Percentiles rank a stretch among this genome's conserved stretches.
Evolutionary conservation across 2,888 invertebrate genomes (phyloP).

Genomic region (Euzophera pinguis): DNA sequence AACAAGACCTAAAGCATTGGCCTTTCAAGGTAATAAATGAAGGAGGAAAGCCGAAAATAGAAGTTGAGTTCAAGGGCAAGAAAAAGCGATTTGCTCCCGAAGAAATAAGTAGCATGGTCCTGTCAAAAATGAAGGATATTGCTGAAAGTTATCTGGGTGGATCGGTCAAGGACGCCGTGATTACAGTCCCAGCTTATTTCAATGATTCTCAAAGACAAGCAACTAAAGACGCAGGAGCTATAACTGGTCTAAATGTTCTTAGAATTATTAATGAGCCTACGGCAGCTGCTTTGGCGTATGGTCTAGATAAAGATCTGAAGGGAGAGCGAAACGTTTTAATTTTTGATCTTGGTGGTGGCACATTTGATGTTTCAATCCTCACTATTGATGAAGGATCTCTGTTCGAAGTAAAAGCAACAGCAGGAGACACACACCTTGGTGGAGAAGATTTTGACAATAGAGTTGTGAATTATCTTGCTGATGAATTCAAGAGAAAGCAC

Average conservation of each 20-base stretch:
- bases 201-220: conserved; percentile 87
- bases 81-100: conserved; percentile 83
- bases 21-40: conserved; percentile 87
- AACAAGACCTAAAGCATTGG: conserved; percentile 90
- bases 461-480: conserved; percentile 82
- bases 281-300: conserved; percentile 86
- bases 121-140: conserved; percentile 79
- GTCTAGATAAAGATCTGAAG: conserved; percentile 82
- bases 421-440: conserved; percentile 92
- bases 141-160: conserved; percentile 85
- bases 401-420: conserved; percentile 91
- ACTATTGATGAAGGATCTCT: conserved; percentile 88
- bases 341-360: conserved; percentile 83
- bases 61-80: conserved; percentile 82
- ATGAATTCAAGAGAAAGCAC: conserved; percentile 86
- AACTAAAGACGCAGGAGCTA: conserved; percentile 89
- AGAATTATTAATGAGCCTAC: conserved; percentile 92
- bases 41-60: conserved; percentile 82
- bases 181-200: conserved; percentile 90
- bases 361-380: conserved; percentile 91
- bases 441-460: conserved; percentile 85
- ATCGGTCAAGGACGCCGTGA: conserved; percentile 83
- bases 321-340: conserved; percentile 82
- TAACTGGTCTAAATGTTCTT: conserved; percentile 87
- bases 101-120: conserved; percentile 85